Evolutionary conservation across 2,113 vertebrate species (phyloP).

Genomic region (Chionomys nivalis): DNA sequence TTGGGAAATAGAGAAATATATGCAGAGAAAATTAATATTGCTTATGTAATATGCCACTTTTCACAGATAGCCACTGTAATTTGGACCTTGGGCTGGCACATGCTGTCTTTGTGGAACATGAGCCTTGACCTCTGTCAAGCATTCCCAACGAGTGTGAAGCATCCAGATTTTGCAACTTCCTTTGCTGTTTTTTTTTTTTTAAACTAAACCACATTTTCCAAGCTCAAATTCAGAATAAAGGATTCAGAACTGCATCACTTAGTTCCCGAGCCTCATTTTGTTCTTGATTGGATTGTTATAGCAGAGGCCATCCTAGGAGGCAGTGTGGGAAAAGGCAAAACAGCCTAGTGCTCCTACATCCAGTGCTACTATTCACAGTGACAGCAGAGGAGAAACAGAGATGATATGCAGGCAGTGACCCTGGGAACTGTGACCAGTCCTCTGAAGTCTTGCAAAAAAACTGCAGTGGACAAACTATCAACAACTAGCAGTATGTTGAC

Average conservation of each 20-base stretch:
- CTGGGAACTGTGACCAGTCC: accelerated
- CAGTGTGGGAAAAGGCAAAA: background rate
- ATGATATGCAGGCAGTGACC: background rate
- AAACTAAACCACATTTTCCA: background rate
- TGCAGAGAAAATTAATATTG: background rate
- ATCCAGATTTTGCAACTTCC: background rate
- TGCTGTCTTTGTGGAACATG: background rate
- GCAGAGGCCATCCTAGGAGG: background rate
- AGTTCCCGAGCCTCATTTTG: background rate
- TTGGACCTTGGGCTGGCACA: background rate
- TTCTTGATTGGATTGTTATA: background rate
- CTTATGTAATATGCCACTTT: background rate
- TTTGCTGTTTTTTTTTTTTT: background rate
- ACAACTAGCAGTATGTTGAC: background rate
- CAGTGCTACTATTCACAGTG: background rate
- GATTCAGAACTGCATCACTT: background rate
- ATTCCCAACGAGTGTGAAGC: background rate
- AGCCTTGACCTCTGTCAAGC: background rate
- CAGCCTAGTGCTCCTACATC: background rate
- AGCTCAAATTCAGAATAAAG: background rate
- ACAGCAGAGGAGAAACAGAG: background rate
- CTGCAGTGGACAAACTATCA: background rate
- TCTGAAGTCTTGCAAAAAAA: background rate
- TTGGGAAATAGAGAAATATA: background rate
- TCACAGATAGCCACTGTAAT: background rate